Evolutionary conservation across 2,113 vertebrate genomes (phyloP).

Genomic region (Notarius quadriscutis): DNA sequence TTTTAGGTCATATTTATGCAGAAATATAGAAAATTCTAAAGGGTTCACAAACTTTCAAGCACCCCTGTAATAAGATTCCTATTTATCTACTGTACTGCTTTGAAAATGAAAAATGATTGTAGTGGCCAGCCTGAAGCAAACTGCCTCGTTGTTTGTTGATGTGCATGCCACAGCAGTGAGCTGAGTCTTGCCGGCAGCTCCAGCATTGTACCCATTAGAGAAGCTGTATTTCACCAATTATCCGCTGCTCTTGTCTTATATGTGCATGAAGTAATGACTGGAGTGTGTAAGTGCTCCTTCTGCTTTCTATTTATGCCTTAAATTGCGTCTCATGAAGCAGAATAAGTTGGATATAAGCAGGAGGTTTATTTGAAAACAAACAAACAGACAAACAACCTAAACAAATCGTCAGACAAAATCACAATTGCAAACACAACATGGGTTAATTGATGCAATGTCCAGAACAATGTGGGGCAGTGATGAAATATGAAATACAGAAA

Average conservation of each 20-base stretch:
- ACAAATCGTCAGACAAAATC: neutral
- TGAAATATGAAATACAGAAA: neutral
- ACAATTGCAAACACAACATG: neutral
- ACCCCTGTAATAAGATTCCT: neutral
- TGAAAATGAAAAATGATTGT: conserved; percentile 11
- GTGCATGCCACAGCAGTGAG: neutral
- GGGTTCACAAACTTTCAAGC: too few relatives aligned
- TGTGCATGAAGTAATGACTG: conserved; percentile 32
- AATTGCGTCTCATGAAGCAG: conserved; percentile 4
- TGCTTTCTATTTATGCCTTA: conserved; percentile 14
- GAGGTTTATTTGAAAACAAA: neutral
- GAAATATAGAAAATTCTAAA: too few relatives aligned
- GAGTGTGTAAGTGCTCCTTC: neutral
- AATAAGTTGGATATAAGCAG: conserved; percentile 7
- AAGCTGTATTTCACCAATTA: neutral
- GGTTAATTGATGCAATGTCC: neutral
- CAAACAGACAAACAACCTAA: neutral
- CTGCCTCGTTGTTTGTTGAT: conserved; percentile 8
- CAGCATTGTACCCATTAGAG: conserved; percentile 8
- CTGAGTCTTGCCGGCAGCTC: neutral
- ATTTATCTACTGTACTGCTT: conserved; percentile 18
- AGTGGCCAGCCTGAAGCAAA: neutral
- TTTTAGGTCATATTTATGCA: too few relatives aligned
- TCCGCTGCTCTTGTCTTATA: conserved; percentile 18
- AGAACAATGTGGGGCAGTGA: neutral